These are phyloP conservation scores for Macroramphosus scolopax DNA, from an alignment of 2,797 vertebrate species.

Conservation along the genomic window DNA sequence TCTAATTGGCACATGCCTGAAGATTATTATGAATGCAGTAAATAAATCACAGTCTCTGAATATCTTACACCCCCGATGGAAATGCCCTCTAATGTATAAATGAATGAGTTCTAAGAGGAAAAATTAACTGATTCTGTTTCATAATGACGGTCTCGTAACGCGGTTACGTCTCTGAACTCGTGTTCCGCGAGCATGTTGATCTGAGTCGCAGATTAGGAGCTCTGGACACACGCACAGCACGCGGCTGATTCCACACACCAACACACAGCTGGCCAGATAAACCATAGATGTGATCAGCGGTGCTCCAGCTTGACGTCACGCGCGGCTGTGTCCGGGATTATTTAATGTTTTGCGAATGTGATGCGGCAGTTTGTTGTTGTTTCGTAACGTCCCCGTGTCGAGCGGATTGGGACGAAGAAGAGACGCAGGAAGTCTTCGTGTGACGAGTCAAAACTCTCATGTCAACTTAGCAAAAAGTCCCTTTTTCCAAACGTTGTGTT, in stretches of 20 bases:
- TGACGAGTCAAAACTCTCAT: constrained; percentile 7
- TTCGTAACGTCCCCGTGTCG: constrained; percentile 48
- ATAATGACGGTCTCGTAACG: constrained; percentile 6
- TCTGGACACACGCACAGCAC: constrained; percentile 10
- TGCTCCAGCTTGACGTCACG: constrained; percentile 55
- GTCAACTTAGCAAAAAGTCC: too few species aligned
- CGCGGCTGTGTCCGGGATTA: constrained; percentile 42
- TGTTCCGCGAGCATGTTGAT: constrained; percentile 34
- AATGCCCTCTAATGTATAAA: neutral
- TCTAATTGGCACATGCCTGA: too few species aligned
- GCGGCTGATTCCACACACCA: constrained; percentile 56
- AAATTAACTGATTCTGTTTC: constrained; percentile 7
- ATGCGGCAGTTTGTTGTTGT: constrained; percentile 36
- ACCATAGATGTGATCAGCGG: constrained; percentile 59
- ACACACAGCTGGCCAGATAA: constrained; percentile 64
- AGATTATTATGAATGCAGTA: too few species aligned
- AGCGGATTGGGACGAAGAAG: constrained; percentile 19
- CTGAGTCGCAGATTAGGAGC: constrained; percentile 54
- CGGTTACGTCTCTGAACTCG: constrained; percentile 35
- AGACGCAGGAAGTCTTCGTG: constrained; percentile 1
- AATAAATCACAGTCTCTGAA: too few species aligned
- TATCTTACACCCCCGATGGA: too few species aligned
- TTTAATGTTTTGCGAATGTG: constrained; percentile 48
- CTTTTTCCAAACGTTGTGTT: too few species aligned
- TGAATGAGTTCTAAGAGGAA: neutral